These are phyloP conservation scores for Oryzias dopingdopingensis DNA, from an alignment of 2,797 vertebrate genomes.

Conservation along the genomic window DNA sequence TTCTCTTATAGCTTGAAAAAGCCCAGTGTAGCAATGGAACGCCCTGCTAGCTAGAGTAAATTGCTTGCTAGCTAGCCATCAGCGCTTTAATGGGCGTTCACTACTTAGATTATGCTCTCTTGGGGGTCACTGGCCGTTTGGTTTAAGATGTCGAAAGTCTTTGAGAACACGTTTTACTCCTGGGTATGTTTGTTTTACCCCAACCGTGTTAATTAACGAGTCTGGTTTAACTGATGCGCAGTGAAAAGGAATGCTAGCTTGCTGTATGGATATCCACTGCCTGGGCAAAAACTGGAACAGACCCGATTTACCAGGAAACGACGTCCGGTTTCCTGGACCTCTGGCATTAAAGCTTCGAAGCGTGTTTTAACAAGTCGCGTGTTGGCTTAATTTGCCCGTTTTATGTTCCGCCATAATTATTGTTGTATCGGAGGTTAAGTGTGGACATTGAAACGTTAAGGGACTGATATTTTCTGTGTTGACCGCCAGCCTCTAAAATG, in stretches of 20 bases:
- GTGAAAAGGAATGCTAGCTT: constrained; percentile 35
- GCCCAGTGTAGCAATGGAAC: constrained; percentile 26
- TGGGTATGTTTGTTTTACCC: neutral
- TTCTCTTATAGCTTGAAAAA: constrained; percentile 4
- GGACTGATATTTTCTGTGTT: neutral
- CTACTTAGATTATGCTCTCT: constrained; percentile 40
- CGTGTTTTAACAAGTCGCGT: too few species aligned
- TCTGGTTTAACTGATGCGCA: constrained; percentile 20
- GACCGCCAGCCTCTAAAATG: neutral
- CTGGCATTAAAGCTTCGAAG: neutral
- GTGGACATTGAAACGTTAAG: too few species aligned
- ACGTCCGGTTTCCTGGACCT: neutral
- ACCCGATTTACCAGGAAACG: constrained; percentile 6
- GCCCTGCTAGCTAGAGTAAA: constrained; percentile 51
- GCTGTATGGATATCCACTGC: constrained; percentile 18
- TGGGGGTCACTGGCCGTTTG: constrained; percentile 26
- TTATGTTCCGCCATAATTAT: too few species aligned
- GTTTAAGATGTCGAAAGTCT: constrained; percentile 9
- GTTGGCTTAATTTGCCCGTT: too few species aligned
- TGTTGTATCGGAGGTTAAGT: too few species aligned
- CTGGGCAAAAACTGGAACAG: constrained; percentile 24
- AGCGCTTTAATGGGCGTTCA: constrained; percentile 76
- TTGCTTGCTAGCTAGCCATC: constrained; percentile 53
- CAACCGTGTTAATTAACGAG: neutral
- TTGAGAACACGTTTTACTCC: neutral